Evolutionary conservation across 37 sponge, comb jelly and placozoan species (phyloP), one percentile per base, ranked within the genome.

Genomic region (Haliclona indistincta): DNA sequence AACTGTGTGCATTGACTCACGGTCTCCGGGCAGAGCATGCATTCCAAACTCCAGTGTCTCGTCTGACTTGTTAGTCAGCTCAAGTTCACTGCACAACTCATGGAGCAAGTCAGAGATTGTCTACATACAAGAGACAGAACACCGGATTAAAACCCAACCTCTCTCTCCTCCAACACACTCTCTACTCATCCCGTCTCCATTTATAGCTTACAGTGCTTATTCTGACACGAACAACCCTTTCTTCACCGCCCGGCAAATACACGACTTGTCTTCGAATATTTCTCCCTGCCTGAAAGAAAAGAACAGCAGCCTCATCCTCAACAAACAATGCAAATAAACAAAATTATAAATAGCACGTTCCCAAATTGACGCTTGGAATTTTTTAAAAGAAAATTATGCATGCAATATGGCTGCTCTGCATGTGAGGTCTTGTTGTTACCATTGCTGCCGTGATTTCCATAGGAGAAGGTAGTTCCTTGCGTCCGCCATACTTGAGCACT

Each of bases 391-490:
- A n/a, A n/a, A n/a, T n/a, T n/a, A n/a, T n/a, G n/a, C n/a, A n/a
- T n/a, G n/a, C n/a, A n/a, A n/a, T n/a, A n/a, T n/a, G n/a, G n/a
- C n/a, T n/a, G n/a, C n/a, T n/a, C n/a, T n/a, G n/a, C n/a, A n/a
- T n/a, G n/a, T 34, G 28, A 17, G 70, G n/a, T n/a, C n/a, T n/a
- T n/a, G n/a, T n/a, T n/a, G n/a, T 71, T 29, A 78, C 84, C 40
- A 71, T 29, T 35, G 84, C 39, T 15, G 90, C 80, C 37, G 72
- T 42, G 42, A 89, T 22, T 52, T 89, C 90, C 34, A 54, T n/a
- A 4, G 54, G 8, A 17, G 70, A 35, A 26, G 90, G 90, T 39
- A 81, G 84, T 22, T 89, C 73, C 52, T 84, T 84, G 42, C 90
- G 55, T 1, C 84, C 84, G 11, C 90, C 90, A 73, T 43, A 53